Evolutionary conservation across 2,888 invertebrate species (phyloP).

Genomic region (Steinernema scapterisci): DNA sequence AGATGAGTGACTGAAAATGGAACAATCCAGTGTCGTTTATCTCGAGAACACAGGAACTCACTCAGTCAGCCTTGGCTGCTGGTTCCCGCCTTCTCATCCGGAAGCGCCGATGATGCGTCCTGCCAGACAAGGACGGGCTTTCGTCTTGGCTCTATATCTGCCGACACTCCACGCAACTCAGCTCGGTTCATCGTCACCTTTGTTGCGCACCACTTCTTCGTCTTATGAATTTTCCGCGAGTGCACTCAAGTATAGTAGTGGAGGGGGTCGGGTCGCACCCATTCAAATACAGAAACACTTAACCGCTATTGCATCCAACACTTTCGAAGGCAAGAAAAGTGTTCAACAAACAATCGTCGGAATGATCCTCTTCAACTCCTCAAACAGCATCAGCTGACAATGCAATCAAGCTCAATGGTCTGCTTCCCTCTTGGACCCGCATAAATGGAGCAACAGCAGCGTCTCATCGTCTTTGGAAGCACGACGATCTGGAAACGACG

Average conservation of each 20-base stretch:
- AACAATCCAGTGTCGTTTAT: constrained; percentile 1
- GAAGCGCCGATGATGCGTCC: constrained; percentile 12
- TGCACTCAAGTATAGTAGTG: constrained; percentile 24
- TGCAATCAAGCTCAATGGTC: not conserved
- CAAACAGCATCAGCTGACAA: constrained; percentile 19
- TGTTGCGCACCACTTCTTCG: constrained; percentile 30
- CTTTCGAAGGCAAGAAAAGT: constrained; percentile 28
- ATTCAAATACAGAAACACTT: constrained; percentile 22
- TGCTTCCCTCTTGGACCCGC: not conserved
- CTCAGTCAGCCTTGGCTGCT: not conserved
- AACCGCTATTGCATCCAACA: constrained; percentile 32
- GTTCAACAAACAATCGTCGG: constrained; percentile 24
- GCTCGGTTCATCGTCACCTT: constrained; percentile 25
- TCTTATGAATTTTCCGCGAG: constrained; percentile 24
- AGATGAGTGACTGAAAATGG: not conserved
- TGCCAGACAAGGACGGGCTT: constrained; percentile 1
- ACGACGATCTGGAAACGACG: not conserved
- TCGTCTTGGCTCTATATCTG: not conserved
- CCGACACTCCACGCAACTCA: constrained; percentile 19
- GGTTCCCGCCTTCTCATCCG: not conserved
- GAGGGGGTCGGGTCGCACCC: constrained; percentile 31
- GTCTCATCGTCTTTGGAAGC: not conserved
- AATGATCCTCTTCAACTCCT: constrained; percentile 4
- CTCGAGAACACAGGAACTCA: not conserved
- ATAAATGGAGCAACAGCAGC: not conserved